phyloP scores from a whole-genome alignment of 2,113 vertebrate species.

The Thermophis baileyi region DNA sequence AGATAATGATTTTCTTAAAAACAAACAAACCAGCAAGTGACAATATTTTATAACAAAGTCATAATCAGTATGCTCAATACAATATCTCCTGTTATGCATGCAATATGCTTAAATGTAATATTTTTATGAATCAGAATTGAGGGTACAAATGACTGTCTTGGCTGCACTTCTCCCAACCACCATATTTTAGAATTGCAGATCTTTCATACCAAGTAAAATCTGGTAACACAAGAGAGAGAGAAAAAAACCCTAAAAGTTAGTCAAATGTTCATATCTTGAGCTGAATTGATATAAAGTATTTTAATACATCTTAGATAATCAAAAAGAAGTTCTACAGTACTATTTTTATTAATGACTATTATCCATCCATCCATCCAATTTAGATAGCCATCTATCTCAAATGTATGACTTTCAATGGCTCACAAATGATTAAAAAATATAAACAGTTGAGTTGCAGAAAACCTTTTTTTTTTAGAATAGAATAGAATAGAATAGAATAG shows the following conservation, averaged over 20 bases:
- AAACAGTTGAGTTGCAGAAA: neutral
- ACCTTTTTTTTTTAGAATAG: neutral
- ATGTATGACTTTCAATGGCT: neutral
- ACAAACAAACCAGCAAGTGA: conserved; percentile 21
- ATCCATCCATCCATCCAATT: neutral
- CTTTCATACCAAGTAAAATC: neutral
- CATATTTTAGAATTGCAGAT: neutral
- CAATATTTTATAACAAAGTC: conserved; percentile 44
- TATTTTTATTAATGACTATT: neutral
- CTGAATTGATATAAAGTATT: conserved; percentile 14
- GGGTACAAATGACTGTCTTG: neutral
- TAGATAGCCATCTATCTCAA: neutral
- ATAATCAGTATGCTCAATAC: conserved; percentile 37
- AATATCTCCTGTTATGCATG: conserved; percentile 30
- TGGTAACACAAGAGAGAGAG: neutral
- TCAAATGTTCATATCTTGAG: conserved; percentile 6
- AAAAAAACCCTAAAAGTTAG: neutral
- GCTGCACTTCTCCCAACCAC: neutral
- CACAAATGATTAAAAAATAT: neutral
- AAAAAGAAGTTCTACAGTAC: neutral
- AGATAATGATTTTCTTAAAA: neutral
- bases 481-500: too few species aligned
- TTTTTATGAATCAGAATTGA: conserved; percentile 28
- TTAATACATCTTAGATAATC: neutral
- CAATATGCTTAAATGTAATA: neutral